Conservation (phyloP, 1,140 invertebrate species). For the Stegodyphus mimosarum region DNA sequence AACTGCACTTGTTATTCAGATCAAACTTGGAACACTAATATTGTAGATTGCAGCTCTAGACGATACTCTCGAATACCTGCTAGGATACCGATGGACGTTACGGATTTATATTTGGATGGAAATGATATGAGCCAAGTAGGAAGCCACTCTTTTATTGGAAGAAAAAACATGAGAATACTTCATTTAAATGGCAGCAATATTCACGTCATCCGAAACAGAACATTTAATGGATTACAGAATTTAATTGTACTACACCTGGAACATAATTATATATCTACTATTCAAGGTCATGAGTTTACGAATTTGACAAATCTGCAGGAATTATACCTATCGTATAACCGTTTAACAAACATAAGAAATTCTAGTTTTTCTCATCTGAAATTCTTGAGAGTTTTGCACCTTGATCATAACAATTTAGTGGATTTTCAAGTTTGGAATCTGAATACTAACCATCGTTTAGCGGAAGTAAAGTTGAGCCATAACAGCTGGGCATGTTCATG, state of each 20-base stretch:
- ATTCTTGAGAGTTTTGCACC: slow-evolving; percentile 81
- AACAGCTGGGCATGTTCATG: slow-evolving; percentile 93
- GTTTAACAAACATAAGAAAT: slow-evolving; percentile 82
- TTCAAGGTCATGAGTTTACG: slow-evolving; percentile 91
- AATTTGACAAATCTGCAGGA: slow-evolving; percentile 84
- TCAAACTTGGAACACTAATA: slow-evolving; percentile 91
- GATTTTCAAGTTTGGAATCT: slow-evolving; percentile 89
- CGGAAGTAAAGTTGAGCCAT: slow-evolving; percentile 78
- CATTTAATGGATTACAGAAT: slow-evolving; percentile 87
- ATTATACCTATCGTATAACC: slow-evolving; percentile 88
- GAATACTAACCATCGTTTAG: slow-evolving; percentile 77
- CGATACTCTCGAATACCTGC: slow-evolving; percentile 76
- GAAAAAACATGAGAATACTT: slow-evolving; percentile 87
- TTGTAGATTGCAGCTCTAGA: slow-evolving; percentile 83
- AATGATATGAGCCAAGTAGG: slow-evolving; percentile 86
- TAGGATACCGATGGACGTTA: slow-evolving; percentile 92
- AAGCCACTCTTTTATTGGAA: slow-evolving; percentile 90
- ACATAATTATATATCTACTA: slow-evolving; percentile 81
- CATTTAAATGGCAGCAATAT: slow-evolving; percentile 88
- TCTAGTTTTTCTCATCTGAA: slow-evolving; percentile 81
- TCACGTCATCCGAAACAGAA: slow-evolving; percentile 88
- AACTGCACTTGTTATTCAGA: slow-evolving; percentile 91
- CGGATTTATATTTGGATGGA: slow-evolving; percentile 90
- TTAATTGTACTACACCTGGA: slow-evolving; percentile 86
- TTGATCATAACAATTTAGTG: slow-evolving; percentile 86